Percentiles rank a stretch among this genome's conserved stretches.
Conservation (phyloP, 2,888 invertebrate species). For the Sphecodes monilicornis region DNA sequence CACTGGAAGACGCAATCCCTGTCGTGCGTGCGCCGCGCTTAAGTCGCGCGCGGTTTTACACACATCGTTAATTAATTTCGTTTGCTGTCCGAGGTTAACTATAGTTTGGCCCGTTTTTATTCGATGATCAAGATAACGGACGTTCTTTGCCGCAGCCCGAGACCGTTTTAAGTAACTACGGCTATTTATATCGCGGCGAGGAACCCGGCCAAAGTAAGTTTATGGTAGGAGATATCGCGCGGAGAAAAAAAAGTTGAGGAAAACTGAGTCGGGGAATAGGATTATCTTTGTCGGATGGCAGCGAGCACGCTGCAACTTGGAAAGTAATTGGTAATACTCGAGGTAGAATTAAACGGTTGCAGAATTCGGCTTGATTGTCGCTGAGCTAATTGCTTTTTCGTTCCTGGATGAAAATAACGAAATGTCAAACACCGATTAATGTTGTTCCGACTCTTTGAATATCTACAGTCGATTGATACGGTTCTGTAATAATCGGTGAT, state of each 20-base stretch:
- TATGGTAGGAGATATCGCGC: slow-evolving; percentile 40
- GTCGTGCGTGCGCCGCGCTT: slow-evolving; percentile 18
- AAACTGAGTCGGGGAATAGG: not conserved
- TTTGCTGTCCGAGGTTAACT: slow-evolving; percentile 23
- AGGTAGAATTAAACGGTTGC: slow-evolving; percentile 24
- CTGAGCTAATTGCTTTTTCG: not conserved
- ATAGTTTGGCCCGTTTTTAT: slow-evolving; percentile 37
- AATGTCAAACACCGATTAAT: not conserved
- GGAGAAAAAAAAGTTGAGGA: slow-evolving; percentile 25
- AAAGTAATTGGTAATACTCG: slow-evolving; percentile 7
- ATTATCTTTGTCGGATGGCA: not conserved
- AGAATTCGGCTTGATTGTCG: not conserved
- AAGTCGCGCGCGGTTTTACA: slow-evolving; percentile 19
- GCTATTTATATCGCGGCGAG: slow-evolving; percentile 38
- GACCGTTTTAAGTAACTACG: slow-evolving; percentile 37
- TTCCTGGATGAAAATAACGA: not conserved
- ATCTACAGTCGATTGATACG: too few species aligned
- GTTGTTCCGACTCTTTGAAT: too few species aligned
- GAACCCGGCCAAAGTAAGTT: slow-evolving; percentile 42
- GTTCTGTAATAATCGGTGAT: too few species aligned
- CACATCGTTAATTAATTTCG: slow-evolving; percentile 60
- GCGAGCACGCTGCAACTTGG: not conserved
- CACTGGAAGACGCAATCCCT: too few species aligned
- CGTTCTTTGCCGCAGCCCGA: slow-evolving; percentile 19
- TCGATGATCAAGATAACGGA: slow-evolving; percentile 58